phyloP scores from a whole-genome alignment of 2,888 invertebrate species.

The Heliconius cydno region DNA sequence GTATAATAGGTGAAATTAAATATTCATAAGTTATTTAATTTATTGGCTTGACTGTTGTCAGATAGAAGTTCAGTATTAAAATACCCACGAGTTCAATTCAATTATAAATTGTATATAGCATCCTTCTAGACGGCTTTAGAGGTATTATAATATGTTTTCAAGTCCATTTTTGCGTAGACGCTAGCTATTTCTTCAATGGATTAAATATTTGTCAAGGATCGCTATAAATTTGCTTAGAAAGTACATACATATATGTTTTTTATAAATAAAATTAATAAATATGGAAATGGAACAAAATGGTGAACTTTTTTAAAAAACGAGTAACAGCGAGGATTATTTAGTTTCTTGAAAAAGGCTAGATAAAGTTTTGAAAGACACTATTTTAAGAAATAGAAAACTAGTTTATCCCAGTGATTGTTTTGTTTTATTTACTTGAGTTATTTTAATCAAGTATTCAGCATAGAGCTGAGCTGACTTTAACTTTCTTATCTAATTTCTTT shows the following conservation, averaged over 20 bases:
- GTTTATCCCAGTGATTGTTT: conserved; percentile 47
- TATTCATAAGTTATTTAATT: too few species aligned
- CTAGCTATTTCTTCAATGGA: not conserved
- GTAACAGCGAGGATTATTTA: not conserved
- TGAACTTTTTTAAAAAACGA: too few species aligned
- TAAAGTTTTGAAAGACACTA: conserved; percentile 57
- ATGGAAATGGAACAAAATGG: too few species aligned
- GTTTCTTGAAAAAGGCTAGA: conserved; percentile 48
- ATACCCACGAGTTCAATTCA: not conserved
- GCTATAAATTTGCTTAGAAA: not conserved
- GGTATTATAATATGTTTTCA: not conserved
- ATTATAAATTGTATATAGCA: not conserved
- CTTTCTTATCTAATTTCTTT: not conserved
- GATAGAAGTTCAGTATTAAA: too few species aligned
- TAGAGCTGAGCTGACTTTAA: not conserved
- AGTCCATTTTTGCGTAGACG: not conserved
- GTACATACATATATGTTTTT: not conserved
- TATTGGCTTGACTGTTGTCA: too few species aligned
- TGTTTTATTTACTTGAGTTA: conserved; percentile 35
- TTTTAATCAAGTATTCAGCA: conserved; percentile 16
- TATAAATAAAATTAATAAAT: not conserved
- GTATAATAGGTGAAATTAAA: too few species aligned
- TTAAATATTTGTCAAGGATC: not conserved
- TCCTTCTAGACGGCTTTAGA: not conserved
- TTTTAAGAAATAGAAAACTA: conserved; percentile 39